Conservation (phyloP, 2,797 vertebrate species). For the Syndactyla subalaris region DNA sequence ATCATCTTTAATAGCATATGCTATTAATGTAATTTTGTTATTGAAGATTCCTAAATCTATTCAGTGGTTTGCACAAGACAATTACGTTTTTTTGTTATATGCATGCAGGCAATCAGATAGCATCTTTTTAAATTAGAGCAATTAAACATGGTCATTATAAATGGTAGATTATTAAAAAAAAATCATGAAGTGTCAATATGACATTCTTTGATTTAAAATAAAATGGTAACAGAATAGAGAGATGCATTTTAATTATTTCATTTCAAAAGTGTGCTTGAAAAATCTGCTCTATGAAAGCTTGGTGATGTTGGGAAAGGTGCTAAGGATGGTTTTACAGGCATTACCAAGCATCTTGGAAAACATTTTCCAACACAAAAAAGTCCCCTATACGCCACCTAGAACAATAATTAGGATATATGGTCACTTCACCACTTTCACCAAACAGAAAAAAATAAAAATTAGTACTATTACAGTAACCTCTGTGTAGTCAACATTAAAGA, state of each 20-base stretch:
- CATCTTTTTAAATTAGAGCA: slow-evolving; percentile 74
- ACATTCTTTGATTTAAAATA: slow-evolving; percentile 68
- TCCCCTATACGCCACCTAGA: not conserved
- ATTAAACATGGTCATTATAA: slow-evolving; percentile 77
- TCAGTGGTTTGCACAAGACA: slow-evolving; percentile 78
- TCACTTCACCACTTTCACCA: not conserved
- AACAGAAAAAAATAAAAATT: not conserved
- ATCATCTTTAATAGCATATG: slow-evolving; percentile 83
- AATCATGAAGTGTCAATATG: slow-evolving; percentile 64
- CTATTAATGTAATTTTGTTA: slow-evolving; percentile 84
- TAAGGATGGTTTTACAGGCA: not conserved
- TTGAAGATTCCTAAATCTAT: slow-evolving; percentile 80
- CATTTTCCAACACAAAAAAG: not conserved
- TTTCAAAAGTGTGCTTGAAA: slow-evolving; percentile 40
- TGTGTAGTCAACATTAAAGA: not conserved
- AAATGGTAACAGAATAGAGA: slow-evolving; percentile 52
- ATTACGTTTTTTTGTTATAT: slow-evolving; percentile 79
- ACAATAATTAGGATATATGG: not conserved
- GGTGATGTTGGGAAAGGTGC: not conserved
- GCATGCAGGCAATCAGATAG: slow-evolving; percentile 72
- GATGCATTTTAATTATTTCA: slow-evolving; percentile 57
- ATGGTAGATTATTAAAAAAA: slow-evolving; percentile 71
- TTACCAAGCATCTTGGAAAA: not conserved
- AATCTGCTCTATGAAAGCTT: not conserved
- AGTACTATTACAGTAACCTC: not conserved